Conservation (phyloP, 2,113 vertebrate genomes). For the Rhinolophus sinicus region DNA sequence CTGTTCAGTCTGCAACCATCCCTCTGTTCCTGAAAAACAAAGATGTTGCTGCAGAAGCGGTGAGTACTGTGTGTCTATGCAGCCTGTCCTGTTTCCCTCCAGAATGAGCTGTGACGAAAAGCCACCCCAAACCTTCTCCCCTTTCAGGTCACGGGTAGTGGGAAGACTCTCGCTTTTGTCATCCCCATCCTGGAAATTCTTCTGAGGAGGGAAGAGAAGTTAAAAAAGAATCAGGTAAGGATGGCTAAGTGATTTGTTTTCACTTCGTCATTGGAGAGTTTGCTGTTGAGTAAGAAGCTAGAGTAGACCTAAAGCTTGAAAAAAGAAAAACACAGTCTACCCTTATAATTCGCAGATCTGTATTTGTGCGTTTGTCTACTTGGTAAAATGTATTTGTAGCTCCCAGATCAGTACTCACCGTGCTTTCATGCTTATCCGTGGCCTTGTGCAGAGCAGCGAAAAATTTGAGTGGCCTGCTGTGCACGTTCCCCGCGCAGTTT, state of each 20-base stretch:
- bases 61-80: slow-evolving; percentile 80
- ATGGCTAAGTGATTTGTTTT: rapidly evolving
- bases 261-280: neutral
- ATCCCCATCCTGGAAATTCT: slow-evolving; percentile 96
- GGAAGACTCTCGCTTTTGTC: slow-evolving; percentile 96
- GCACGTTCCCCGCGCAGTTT: neutral
- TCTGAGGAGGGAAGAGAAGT: slow-evolving; percentile 91
- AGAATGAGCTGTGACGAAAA: neutral
- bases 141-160: slow-evolving; percentile 95
- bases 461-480: no score
- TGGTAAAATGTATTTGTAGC: neutral
- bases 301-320: neutral
- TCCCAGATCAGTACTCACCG: rapidly evolving
- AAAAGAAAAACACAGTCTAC: neutral
- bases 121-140: no score
- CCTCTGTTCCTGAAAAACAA: slow-evolving; percentile 98
- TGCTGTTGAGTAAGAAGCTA: neutral
- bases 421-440: rapidly evolving
- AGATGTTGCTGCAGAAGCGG: slow-evolving; percentile 96
- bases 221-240: slow-evolving; percentile 94
- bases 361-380: neutral
- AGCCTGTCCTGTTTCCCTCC: rapidly evolving
- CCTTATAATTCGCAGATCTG: neutral
- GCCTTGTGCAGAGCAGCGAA: neutral
- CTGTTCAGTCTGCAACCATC: slow-evolving; percentile 92